Evolutionary conservation across 2,113 vertebrate genomes (phyloP).

Genomic region (Pongo abelii): DNA sequence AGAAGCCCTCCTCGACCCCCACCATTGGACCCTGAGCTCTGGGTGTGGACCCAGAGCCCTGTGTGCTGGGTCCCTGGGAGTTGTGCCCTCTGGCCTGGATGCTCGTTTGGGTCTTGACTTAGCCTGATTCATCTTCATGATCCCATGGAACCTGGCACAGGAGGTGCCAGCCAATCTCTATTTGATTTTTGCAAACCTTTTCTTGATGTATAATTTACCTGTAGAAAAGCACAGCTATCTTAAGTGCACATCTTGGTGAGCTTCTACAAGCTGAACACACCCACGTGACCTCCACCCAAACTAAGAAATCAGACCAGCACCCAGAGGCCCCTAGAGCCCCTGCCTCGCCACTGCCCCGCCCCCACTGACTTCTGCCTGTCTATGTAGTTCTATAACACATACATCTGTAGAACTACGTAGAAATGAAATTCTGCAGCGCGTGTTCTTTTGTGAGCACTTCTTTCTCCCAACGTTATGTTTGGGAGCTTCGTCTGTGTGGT

Average conservation of each 20-base stretch:
- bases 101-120: background rate
- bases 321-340: background rate
- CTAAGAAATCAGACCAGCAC: background rate
- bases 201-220: background rate
- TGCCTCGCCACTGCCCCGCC: fast-evolving
- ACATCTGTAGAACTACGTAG: background rate
- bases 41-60: background rate
- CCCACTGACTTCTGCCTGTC: background rate
- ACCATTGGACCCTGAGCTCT: background rate
- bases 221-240: fast-evolving
- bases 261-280: background rate
- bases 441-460: background rate
- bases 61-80: background rate
- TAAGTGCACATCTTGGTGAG: background rate
- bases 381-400: background rate
- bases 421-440: fast-evolving
- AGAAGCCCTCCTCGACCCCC: background rate
- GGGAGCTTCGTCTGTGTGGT: fast-evolving
- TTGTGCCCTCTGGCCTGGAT: fast-evolving
- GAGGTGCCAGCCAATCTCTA: background rate
- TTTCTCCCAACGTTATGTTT: fast-evolving
- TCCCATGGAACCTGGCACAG: background rate
- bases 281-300: background rate
- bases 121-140: background rate
- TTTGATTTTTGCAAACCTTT: background rate